Conservation (phyloP, 2,113 vertebrate species). For the Tenebrosternarchus preto region DNA sequence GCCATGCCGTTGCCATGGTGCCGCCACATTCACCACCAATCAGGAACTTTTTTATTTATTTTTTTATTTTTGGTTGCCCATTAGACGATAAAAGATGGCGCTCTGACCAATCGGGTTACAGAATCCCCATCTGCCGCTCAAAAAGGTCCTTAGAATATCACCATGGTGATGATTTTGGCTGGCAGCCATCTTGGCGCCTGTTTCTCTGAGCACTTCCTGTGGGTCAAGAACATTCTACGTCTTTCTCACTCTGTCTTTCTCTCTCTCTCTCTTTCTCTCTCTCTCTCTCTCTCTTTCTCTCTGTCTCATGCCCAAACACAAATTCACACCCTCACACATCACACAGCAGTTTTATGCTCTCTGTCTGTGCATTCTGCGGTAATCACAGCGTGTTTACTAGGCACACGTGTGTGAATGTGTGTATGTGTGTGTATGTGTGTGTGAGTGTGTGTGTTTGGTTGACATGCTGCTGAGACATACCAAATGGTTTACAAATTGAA, state of each 20-base stretch:
- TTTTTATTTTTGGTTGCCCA: conserved; percentile 7
- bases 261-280: no score
- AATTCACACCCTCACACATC: no score
- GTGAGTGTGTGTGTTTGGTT: no score
- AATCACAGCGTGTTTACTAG: neutral
- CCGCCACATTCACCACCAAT: neutral
- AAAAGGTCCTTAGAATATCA: conserved; percentile 44
- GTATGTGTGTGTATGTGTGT: no score
- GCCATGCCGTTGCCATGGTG: no score
- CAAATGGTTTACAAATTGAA: no score
- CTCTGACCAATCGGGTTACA: conserved; percentile 13
- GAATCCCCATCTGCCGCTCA: conserved; percentile 15
- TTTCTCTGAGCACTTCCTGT: conserved; percentile 48
- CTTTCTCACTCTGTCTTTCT: neutral
- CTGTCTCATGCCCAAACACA: no score
- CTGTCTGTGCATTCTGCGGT: no score
- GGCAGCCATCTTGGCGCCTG: conserved; percentile 48
- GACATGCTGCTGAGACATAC: no score
- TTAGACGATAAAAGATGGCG: neutral
- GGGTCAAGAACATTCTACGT: conserved; percentile 42
- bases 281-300: no score
- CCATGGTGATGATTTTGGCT: conserved; percentile 53
- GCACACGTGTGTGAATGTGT: no score
- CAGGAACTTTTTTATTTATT: neutral
- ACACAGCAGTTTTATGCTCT: no score